These are phyloP conservation scores for Eupithecia centaureata DNA, from an alignment of 2,888 invertebrate genomes.

Conservation along the genomic window DNA sequence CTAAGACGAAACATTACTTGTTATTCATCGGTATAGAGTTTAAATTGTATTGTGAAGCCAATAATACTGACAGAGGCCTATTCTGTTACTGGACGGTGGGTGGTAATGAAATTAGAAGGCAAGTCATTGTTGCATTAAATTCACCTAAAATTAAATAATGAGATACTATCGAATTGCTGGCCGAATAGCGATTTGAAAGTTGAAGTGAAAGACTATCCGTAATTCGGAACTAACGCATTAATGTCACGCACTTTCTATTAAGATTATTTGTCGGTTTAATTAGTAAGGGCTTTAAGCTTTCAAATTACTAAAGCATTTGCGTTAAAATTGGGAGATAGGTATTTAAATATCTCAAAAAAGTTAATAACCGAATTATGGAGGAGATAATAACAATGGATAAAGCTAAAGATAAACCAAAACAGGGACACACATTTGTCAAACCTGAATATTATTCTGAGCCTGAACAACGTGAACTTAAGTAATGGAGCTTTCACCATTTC, in stretches of 20 bases:
- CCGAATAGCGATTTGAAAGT: slow-evolving; percentile 56
- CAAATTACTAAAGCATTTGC: background rate
- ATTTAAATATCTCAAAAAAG: background rate
- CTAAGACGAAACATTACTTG: background rate
- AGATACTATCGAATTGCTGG: slow-evolving; percentile 56
- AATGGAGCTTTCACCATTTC: background rate
- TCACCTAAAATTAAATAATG: slow-evolving; percentile 71
- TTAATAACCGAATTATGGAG: background rate
- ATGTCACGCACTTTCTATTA: slow-evolving; percentile 52
- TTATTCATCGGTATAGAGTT: background rate
- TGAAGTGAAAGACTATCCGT: slow-evolving; percentile 42
- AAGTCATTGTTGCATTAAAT: slow-evolving; percentile 79
- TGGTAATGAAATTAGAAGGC: slow-evolving; percentile 78
- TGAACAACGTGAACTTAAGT: background rate
- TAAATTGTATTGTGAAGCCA: background rate
- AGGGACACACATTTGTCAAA: background rate
- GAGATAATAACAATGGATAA: background rate
- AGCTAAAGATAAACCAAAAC: background rate
- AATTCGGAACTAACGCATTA: slow-evolving; percentile 47
- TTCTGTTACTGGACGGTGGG: slow-evolving; percentile 56
- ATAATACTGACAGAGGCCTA: slow-evolving; percentile 12
- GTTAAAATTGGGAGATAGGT: background rate
- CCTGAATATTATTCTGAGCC: background rate
- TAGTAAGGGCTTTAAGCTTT: slow-evolving; percentile 6
- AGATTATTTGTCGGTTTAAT: slow-evolving; percentile 32